A percentile compares a stretch with the other conserved stretches of the same genome.
Evolutionary conservation across 2,113 vertebrate species (phyloP).

Genomic region (Coryphaenoides rupestris): DNA sequence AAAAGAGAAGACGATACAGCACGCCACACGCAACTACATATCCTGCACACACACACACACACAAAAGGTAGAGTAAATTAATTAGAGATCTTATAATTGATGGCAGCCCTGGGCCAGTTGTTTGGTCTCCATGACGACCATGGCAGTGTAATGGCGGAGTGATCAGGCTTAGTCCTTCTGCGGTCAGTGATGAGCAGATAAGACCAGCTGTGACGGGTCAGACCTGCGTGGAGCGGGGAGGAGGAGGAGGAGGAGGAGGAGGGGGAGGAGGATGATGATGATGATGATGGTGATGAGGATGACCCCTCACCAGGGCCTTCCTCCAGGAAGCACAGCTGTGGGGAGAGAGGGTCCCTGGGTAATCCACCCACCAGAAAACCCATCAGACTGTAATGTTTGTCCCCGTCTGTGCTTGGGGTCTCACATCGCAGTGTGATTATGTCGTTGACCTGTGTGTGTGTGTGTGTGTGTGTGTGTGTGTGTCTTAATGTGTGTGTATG

Average conservation of each 20-base stretch:
- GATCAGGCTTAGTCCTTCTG: constrained; percentile 48
- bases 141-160: constrained; percentile 55
- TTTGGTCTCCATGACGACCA: constrained; percentile 30
- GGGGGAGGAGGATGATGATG: no score
- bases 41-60: constrained; percentile 26
- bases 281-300: constrained; percentile 8
- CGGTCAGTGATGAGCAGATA: not conserved
- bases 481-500: constrained; percentile 9
- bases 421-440: constrained; percentile 25
- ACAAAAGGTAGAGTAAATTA: no score
- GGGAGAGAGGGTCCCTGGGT: constrained; percentile 20
- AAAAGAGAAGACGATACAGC: no score
- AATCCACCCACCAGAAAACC: constrained; percentile 2
- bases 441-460: constrained; percentile 18
- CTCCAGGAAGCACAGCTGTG: constrained; percentile 31
- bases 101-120: constrained; percentile 29
- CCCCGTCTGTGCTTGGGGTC: constrained; percentile 39
- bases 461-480: constrained; percentile 5
- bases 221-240: constrained; percentile 23
- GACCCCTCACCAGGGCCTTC: constrained; percentile 25
- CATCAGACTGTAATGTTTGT: constrained; percentile 33
- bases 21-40: no score
- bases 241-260: not conserved
- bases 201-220: constrained; percentile 37
- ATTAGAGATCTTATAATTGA: constrained; percentile 31